Evolutionary conservation across 2,888 invertebrate genomes (phyloP), one percentile per base, ranked within the genome.

Genomic region (Aporophyla lueneburgensis): DNA sequence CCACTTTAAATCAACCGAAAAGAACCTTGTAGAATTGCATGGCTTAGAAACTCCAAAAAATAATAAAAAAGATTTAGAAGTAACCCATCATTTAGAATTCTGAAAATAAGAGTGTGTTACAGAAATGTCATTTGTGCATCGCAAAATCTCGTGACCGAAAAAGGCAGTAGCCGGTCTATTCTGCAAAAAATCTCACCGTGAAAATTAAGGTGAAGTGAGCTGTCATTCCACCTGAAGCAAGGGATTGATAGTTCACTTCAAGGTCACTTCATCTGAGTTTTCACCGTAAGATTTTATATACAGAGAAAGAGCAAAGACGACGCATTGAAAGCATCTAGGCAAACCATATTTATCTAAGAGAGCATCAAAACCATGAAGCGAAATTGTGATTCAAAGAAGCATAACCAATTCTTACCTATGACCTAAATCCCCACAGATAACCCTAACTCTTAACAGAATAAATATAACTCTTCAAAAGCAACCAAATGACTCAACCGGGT

Each of bases 91-190:
- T 24, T n/a, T 46, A 7, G 5, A 54, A 7, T 3, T 16, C 12
- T 49, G 49, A 69, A 49, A 33, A 61, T 49, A 16, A 19, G 5
- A 49, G n/a, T n/a, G 77, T 77, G 61, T 49, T 49, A 24, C 2
- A 16, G 21, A 53, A 68, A 58, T 58, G 12, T 16, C 21, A 24
- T 27, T 24, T 21, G 77, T 71, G 71, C 40, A 12, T 19, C 27
- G 43, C 2, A 19, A 27, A 67, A 51, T 19, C n/a, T 14, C 12
- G 10, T 53, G 58, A 74, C 12, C n/a, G 16, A 59, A 59, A 10
- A 58, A 24, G 9, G n/a, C 24, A 27, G 27, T 16, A 62, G 16
- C 43, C n/a, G 5, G 43, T 63, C n/a, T 40, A 40, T 61, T 40
- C 0, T 43, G 16, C 40, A 43, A 16, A 14, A 14, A 19, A 58